These are phyloP conservation scores for Steatocranus sp. DNA, from an alignment of 2,797 vertebrate species.

Conservation along the genomic window DNA sequence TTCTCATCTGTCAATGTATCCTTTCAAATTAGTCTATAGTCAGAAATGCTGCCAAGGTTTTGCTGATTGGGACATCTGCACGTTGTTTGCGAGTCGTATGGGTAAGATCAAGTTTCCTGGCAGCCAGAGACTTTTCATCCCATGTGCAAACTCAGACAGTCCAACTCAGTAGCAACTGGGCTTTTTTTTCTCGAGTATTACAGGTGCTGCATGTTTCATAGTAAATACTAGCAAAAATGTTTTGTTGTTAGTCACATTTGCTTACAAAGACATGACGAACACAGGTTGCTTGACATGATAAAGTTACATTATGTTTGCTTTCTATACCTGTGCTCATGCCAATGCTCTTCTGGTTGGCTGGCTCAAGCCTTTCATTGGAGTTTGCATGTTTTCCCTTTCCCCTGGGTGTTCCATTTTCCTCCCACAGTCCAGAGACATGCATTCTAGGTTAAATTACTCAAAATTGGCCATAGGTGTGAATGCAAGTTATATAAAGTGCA, in stretches of 20 bases:
- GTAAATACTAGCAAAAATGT: background rate
- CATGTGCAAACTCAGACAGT: background rate
- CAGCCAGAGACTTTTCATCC: background rate
- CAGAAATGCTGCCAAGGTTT: slow-evolving; percentile 2
- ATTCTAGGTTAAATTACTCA: background rate
- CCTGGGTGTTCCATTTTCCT: background rate
- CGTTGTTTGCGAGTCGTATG: slow-evolving; percentile 12
- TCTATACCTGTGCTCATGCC: background rate
- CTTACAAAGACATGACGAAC: background rate
- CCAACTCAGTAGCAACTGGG: slow-evolving; percentile 22
- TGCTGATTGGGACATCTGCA: slow-evolving; percentile 6
- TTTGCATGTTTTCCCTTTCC: background rate
- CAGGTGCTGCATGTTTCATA: background rate
- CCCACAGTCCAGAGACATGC: background rate
- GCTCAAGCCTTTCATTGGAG: background rate
- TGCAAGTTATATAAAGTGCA: background rate
- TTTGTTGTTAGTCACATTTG: background rate
- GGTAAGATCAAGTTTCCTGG: slow-evolving; percentile 21
- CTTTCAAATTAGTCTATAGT: background rate
- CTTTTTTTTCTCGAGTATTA: background rate
- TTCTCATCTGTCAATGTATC: background rate
- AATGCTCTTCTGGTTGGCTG: background rate
- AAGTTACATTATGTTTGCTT: background rate
- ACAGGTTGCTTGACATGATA: rapidly evolving
- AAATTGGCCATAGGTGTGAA: background rate